These are phyloP conservation scores for Camelus dromedarius DNA, from an alignment of 2,113 vertebrate genomes.

Conservation along the genomic window DNA sequence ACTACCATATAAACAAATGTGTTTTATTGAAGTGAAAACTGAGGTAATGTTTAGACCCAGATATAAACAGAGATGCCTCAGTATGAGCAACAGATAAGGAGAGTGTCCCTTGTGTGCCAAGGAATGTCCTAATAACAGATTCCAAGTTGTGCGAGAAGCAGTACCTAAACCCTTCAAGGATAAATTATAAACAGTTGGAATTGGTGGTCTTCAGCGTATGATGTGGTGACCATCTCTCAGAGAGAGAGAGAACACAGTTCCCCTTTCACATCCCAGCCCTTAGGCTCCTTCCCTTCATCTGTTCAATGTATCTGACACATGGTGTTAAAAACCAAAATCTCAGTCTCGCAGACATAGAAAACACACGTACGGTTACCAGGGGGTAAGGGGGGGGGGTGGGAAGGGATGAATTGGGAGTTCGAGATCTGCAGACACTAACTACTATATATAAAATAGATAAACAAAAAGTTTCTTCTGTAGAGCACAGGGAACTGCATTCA, in stretches of 20 bases:
- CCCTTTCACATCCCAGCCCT: background rate
- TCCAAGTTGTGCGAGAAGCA: background rate
- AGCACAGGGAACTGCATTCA: too few relatives aligned
- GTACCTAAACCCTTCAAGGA: background rate
- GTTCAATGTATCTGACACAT: constrained; percentile 5
- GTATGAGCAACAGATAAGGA: constrained; percentile 6
- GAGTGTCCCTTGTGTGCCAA: background rate
- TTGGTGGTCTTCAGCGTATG: background rate
- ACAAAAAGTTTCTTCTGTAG: too few relatives aligned
- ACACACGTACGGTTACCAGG: too few relatives aligned
- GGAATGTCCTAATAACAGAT: background rate
- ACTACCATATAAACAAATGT: background rate
- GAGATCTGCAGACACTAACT: too few relatives aligned
- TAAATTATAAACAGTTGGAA: background rate
- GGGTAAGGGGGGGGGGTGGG: too few relatives aligned
- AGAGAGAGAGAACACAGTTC: background rate
- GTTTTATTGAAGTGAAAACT: constrained; percentile 25
- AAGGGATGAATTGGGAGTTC: too few relatives aligned
- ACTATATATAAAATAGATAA: too few relatives aligned
- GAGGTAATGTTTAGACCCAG: background rate
- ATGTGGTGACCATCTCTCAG: background rate
- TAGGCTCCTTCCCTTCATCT: background rate
- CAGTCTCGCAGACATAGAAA: too few relatives aligned
- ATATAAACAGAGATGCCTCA: constrained; percentile 51
- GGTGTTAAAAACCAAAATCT: constrained; percentile 49